phyloP scores from a whole-genome alignment of 1,140 invertebrate species.

The Drosophila takahashii region DNA sequence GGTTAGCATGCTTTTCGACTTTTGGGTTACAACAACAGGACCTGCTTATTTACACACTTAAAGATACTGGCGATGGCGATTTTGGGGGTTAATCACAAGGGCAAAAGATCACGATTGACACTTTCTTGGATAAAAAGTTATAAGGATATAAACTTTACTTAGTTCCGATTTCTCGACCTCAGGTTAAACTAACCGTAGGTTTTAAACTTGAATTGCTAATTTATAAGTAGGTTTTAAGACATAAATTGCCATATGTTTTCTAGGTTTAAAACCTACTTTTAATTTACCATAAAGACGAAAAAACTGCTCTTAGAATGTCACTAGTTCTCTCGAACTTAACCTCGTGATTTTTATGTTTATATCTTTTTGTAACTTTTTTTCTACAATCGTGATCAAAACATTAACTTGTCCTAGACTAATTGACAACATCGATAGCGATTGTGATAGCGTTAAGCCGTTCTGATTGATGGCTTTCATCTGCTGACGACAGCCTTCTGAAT shows the following conservation, averaged over 20 bases:
- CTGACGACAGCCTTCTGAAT: conserved; percentile 1
- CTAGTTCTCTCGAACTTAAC: no score
- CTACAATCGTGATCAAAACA: conserved; percentile 12
- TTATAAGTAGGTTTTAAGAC: no score
- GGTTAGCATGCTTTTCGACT: conserved; percentile 31
- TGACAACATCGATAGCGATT: conserved; percentile 72
- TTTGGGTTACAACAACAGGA: conserved; percentile 3
- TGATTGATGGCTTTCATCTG: conserved; percentile 25
- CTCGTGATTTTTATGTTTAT: neutral
- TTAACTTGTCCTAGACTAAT: conserved; percentile 61
- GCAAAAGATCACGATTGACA: neutral
- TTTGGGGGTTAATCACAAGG: conserved; percentile 29
- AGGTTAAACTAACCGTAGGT: no score
- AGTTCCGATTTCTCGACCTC: no score
- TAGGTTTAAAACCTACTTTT: no score
- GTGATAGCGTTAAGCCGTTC: conserved; percentile 38
- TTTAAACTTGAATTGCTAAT: no score
- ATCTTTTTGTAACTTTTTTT: neutral
- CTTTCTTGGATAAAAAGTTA: neutral
- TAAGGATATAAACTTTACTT: no score
- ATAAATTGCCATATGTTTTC: no score
- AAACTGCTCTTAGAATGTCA: no score
- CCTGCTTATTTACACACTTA: conserved; percentile 19
- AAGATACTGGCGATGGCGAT: conserved; percentile 18
- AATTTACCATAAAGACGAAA: no score